Evolutionary conservation across 2,113 vertebrate genomes (phyloP).

Genomic region (Cryptoleucopteryx plumbea): DNA sequence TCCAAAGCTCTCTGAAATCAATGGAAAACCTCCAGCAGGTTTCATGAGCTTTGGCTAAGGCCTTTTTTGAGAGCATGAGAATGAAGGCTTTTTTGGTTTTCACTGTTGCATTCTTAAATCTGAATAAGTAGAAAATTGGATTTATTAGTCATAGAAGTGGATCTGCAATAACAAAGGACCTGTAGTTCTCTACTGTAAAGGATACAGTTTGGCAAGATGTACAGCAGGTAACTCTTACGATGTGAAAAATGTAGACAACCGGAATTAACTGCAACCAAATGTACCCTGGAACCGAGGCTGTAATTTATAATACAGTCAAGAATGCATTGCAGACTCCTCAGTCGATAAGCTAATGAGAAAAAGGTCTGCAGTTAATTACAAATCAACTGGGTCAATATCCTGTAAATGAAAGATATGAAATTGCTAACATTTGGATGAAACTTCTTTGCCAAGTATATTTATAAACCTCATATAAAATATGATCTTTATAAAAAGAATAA

Average conservation of each 20-base stretch:
- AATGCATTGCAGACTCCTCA: slow-evolving; percentile 11
- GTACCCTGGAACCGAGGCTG: background rate
- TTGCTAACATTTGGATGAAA: slow-evolving; percentile 39
- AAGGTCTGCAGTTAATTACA: slow-evolving; percentile 54
- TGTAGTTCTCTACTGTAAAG: background rate
- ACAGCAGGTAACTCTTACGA: slow-evolving; percentile 21
- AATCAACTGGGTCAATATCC: slow-evolving; percentile 45
- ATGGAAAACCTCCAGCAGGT: background rate
- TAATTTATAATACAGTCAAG: slow-evolving; percentile 39
- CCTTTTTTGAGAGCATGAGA: background rate
- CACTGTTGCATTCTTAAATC: background rate
- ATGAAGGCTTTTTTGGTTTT: background rate
- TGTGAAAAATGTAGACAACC: slow-evolving; percentile 23
- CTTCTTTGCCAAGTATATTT: slow-evolving; percentile 38
- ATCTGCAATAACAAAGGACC: background rate
- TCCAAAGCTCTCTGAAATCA: background rate
- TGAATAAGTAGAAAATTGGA: slow-evolving; percentile 1
- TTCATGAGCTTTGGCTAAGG: background rate
- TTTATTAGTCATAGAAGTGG: background rate
- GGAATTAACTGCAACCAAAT: slow-evolving; percentile 36
- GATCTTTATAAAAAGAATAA: slow-evolving; percentile 30
- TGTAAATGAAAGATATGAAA: slow-evolving; percentile 28
- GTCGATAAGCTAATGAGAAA: slow-evolving; percentile 46
- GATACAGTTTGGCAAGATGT: background rate
- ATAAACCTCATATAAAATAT: slow-evolving; percentile 20